A percentile compares a stretch with the other conserved stretches of the same genome.
phyloP scores from a whole-genome alignment of 2,888 invertebrate species.

The Caenorhabditis japonica region DNA sequence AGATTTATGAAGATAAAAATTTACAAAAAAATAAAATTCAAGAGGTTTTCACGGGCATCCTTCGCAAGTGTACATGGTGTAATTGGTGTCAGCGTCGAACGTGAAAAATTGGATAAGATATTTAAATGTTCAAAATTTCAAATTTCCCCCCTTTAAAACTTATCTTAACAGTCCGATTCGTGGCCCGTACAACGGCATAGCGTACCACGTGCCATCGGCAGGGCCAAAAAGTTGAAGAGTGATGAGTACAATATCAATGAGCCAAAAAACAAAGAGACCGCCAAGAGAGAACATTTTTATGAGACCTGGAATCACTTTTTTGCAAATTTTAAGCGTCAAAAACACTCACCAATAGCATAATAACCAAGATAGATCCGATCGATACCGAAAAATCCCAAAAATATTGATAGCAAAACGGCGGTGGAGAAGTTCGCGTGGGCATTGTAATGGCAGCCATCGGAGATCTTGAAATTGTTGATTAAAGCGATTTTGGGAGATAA shows the following conservation, averaged over 20 bases:
- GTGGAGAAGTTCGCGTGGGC: constrained; percentile 57
- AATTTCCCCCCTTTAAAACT: constrained; percentile 10
- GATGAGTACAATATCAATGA: constrained; percentile 93
- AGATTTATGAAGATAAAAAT: too few relatives aligned
- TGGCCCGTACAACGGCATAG: constrained; percentile 79
- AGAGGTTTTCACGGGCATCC: constrained; percentile 24
- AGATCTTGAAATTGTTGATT: constrained; percentile 54
- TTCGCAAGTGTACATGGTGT: constrained; percentile 40
- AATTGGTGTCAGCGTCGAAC: constrained; percentile 40
- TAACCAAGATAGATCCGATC: constrained; percentile 99
- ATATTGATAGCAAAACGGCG: constrained; percentile 91
- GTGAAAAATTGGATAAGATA: constrained; percentile 25
- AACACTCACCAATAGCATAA: constrained; percentile 85
- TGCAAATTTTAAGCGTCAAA: neutral
- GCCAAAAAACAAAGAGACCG: constrained; percentile 90
- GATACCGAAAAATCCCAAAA: constrained; percentile 96
- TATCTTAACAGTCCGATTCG: constrained; percentile 51
- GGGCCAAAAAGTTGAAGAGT: constrained; percentile 82
- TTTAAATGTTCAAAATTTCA: too few relatives aligned
- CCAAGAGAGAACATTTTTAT: constrained; percentile 95
- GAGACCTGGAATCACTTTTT: constrained; percentile 80
- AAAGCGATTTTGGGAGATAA: too few relatives aligned
- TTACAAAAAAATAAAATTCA: too few relatives aligned
- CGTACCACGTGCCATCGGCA: constrained; percentile 79
- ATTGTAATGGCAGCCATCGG: constrained; percentile 58